A percentile compares a stretch with the other conserved stretches of the same genome.
Evolutionary conservation across 2,797 vertebrate species (phyloP).

Genomic region (Crax fasciolata): DNA sequence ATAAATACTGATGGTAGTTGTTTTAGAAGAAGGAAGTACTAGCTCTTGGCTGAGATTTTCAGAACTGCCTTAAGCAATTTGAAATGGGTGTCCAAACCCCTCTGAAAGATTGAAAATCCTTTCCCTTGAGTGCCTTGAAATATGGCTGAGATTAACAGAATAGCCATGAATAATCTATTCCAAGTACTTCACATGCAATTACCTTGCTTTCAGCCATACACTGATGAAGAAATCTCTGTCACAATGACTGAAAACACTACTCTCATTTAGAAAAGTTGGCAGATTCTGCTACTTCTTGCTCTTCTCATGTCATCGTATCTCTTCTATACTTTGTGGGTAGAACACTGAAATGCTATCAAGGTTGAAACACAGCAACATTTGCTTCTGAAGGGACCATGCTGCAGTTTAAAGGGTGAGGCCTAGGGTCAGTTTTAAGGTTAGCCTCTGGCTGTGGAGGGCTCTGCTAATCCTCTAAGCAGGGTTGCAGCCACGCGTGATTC

Average conservation of each 20-base stretch:
- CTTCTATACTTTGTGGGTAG: not conserved
- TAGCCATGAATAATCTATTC: not conserved
- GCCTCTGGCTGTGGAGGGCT: not conserved
- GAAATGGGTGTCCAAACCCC: not conserved
- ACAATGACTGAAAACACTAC: not conserved
- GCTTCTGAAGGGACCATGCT: not conserved
- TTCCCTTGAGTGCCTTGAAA: not conserved
- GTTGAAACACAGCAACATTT: not conserved
- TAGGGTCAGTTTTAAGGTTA: not conserved
- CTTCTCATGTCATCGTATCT: rapidly evolving
- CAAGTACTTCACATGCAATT: not conserved
- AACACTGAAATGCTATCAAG: not conserved
- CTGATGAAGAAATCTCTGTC: not conserved
- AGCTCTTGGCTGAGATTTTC: not conserved
- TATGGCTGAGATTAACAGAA: not conserved
- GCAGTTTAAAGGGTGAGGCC: not conserved
- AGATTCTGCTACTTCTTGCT: not conserved
- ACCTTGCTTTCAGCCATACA: not conserved
- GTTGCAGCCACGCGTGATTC: not conserved
- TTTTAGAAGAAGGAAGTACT: not conserved
- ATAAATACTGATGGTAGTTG: not conserved
- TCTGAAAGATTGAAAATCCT: not conserved
- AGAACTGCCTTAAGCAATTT: not conserved
- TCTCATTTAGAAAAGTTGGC: not conserved
- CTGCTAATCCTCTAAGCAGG: not conserved